Evolutionary conservation across 2,113 vertebrate species (phyloP).

Genomic region (Hiodon tergisus): DNA sequence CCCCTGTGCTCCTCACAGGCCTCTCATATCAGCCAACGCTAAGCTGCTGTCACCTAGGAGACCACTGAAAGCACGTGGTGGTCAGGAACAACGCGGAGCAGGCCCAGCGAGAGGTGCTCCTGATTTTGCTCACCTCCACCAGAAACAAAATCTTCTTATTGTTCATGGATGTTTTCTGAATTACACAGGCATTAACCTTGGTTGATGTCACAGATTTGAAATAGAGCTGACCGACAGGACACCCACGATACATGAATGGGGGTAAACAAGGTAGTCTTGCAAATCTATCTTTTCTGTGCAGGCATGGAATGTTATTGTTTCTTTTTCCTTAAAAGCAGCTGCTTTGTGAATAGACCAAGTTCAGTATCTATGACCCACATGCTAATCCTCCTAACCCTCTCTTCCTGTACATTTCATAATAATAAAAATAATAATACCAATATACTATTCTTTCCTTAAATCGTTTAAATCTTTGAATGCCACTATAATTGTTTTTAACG

Average conservation of each 20-base stretch:
- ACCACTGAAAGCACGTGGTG: not conserved
- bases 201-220: not conserved
- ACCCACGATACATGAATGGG: not conserved
- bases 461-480: too few relatives aligned
- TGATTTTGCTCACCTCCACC: not conserved
- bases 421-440: too few relatives aligned
- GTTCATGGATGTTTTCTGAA: slow-evolving; percentile 28
- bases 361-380: too few relatives aligned
- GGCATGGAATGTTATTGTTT: not conserved
- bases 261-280: not conserved
- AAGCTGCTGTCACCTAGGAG: slow-evolving; percentile 16
- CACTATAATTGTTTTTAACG: too few relatives aligned
- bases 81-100: not conserved
- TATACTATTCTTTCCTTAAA: too few relatives aligned
- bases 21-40: not conserved
- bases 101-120: not conserved
- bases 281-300: not conserved
- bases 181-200: not conserved
- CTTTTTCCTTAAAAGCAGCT: not conserved
- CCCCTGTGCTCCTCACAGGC: slow-evolving; percentile 15
- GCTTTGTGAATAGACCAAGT: not conserved
- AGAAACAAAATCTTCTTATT: slow-evolving; percentile 27
- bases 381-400: too few relatives aligned
- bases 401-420: too few relatives aligned
- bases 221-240: not conserved